A percentile compares a stretch with the other conserved stretches of the same genome.
phyloP scores from a whole-genome alignment of 1,140 invertebrate species.

The Zaprionus tsacasi region DNA sequence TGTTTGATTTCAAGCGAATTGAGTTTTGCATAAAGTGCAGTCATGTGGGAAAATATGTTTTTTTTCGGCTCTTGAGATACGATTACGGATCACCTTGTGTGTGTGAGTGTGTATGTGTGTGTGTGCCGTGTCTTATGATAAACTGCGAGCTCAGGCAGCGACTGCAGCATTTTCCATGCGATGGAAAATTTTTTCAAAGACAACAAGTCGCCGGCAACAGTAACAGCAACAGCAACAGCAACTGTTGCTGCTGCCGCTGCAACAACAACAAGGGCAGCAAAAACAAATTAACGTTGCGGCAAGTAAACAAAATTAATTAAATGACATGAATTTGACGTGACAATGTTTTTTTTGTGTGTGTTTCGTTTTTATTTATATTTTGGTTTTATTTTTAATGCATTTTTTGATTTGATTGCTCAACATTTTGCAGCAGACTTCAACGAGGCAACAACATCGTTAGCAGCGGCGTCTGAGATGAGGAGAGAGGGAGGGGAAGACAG shows the following conservation, averaged over 20 bases:
- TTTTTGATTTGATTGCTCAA: constrained; percentile 77
- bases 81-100: constrained; percentile 15
- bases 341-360: constrained; percentile 71
- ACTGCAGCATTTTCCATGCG: constrained; percentile 61
- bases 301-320: constrained; percentile 84
- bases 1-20: constrained; percentile 74
- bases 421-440: constrained; percentile 49
- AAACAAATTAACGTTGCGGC: constrained; percentile 75
- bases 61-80: constrained; percentile 31
- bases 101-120: not conserved
- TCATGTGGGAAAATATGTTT: constrained; percentile 78
- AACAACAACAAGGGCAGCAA: constrained; percentile 54
- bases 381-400: constrained; percentile 33
- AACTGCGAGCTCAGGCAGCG: not conserved
- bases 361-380: constrained; percentile 15
- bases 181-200: constrained; percentile 81
- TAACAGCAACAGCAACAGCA: constrained; percentile 44
- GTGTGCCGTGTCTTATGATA: constrained; percentile 29
- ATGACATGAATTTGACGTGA: constrained; percentile 84
- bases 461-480: constrained; percentile 24
- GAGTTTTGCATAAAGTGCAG: constrained; percentile 76
- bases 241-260: constrained; percentile 46
- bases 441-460: constrained; percentile 70
- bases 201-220: constrained; percentile 65
- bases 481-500: not conserved